Conservation (phyloP, 1,140 invertebrate species). For the Macrotrachela quadricornifera region DNA sequence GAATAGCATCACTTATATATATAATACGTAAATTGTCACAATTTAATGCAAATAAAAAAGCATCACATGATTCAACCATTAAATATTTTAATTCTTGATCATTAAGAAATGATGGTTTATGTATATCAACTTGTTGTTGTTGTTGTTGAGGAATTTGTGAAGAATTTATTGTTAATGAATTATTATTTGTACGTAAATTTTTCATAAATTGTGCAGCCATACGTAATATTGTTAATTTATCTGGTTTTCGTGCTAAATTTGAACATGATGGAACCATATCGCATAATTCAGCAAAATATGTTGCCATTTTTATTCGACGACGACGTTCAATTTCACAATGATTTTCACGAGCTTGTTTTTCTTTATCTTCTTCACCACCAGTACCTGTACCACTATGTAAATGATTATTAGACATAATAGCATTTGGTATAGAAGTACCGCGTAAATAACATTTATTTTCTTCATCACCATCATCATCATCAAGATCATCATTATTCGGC, state of each 20-base stretch:
- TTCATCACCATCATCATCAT: no score
- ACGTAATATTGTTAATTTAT: conserved; percentile 92
- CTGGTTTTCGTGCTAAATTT: conserved; percentile 83
- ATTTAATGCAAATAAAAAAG: conserved; percentile 91
- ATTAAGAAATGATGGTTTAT: conserved; percentile 92
- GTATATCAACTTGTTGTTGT: conserved; percentile 21
- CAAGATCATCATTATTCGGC: no score
- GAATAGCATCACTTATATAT: conserved; percentile 93
- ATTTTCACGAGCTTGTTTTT: conserved; percentile 50
- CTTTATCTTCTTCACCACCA: conserved; percentile 4
- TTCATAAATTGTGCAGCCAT: conserved; percentile 99
- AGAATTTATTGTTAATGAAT: neutral
- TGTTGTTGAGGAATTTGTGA: neutral
- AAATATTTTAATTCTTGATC: conserved; percentile 97
- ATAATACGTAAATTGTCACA: conserved; percentile 90
- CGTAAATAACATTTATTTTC: no score
- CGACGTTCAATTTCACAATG: conserved; percentile 97
- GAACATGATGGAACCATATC: conserved; percentile 99
- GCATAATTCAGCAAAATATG: conserved; percentile 95
- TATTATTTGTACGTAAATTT: conserved; percentile 41
- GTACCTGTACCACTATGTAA: no score
- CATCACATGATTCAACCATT: conserved; percentile 93
- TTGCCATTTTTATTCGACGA: conserved; percentile 97
- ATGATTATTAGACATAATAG: no score
- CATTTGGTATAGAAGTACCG: no score